Evolutionary conservation across 2,113 vertebrate genomes (phyloP), one percentile per base, ranked within the genome.

Genomic region (Thunnus maccoyii): DNA sequence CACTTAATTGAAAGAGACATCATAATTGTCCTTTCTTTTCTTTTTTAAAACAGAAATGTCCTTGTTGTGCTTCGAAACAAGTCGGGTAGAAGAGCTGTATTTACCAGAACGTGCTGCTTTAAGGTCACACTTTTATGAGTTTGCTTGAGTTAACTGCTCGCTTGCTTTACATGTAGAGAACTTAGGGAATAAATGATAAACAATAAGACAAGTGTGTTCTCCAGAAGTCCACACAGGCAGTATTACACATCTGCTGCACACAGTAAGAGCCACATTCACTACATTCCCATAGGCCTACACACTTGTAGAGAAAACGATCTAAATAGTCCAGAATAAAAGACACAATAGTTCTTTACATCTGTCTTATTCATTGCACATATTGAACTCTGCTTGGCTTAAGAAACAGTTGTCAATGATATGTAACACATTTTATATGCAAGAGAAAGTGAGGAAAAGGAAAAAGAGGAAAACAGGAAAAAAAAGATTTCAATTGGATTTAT

Each of bases 1-100:
- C 12, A 20, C 60, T 83, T 88, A 89, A 89, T 87, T 88, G 76
- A 84, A 88, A 87, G 85, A 76, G 82, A 83, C 83, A 71, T 73
- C 65, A 52, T 55, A 81, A 87, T 69, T 61, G 78, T 72, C 36
- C 17, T 41, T 72, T 20, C n/a, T 48, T 22, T 66, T 50, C 48
- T 51, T 61, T 12, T 44, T 77, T 41, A 58, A 11, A 81, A 46
- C 62, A 68, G 30, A 80, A 85, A 89, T 50, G 74, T 82, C 74
- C 76, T 87, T 80, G 66, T 80, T 63, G 79, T 75, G 74, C 68
- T 75, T 5, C 17, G 30, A 86, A 63, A 58, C 44, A 58, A 22
- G 36, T 62, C 1, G 18, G 25, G 54, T 18, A 62, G 72, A 18
- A 20, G 55, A 75, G 46, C 41, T 25, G 57, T 78, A 46, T 82